Evolutionary conservation across 2,113 vertebrate species (phyloP), one percentile per base, ranked within the genome.

Genomic region (Natator depressus): DNA sequence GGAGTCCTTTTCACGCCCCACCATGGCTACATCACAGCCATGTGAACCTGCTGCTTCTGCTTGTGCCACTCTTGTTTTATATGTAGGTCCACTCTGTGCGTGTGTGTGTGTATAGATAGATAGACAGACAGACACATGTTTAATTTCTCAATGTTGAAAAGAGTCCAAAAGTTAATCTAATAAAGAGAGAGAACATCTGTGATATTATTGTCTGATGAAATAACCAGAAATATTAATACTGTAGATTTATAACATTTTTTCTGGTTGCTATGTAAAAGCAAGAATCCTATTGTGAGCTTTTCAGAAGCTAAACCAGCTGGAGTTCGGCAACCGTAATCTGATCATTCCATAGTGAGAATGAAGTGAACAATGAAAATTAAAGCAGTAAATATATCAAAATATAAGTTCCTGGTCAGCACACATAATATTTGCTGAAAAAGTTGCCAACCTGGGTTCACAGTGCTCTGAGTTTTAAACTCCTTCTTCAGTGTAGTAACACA

Each of bases 151-250:
- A 2, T 83, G 19, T 10, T 92, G 29, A 65, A 90, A 2, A 78
- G 80, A 80, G 22, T 50, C 92, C 38, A 85, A 76, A 46, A 46
- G 38, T 42, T 46, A 76, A 46, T 25, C 72, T 76, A 46, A 76
- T 76, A 46, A 72, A 85, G 49, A 87, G 38, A 86, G 91, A 80
- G 12, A 72, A 69, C 88, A 35, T 80, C 80, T 1, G 53, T 82
- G 82, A 88, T 79, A 42, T 51, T 6, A 65, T 19, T 81, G 17
- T 49, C 14, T 88, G 29, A 83, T 90, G 87, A 94, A 96, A 91
- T 65, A 81, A 0, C 54, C 85, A 96, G 76, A 1, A 49, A 72
- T 5, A 85, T 69, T 42, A 90, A 46, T 29, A 82, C 59, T 6
- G 75, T 76, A 86, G 22, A 50, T 50, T 20, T 4, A 50, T 31